Evolutionary conservation across 2,797 vertebrate genomes (phyloP).

Genomic region (Alfaro cultratus): DNA sequence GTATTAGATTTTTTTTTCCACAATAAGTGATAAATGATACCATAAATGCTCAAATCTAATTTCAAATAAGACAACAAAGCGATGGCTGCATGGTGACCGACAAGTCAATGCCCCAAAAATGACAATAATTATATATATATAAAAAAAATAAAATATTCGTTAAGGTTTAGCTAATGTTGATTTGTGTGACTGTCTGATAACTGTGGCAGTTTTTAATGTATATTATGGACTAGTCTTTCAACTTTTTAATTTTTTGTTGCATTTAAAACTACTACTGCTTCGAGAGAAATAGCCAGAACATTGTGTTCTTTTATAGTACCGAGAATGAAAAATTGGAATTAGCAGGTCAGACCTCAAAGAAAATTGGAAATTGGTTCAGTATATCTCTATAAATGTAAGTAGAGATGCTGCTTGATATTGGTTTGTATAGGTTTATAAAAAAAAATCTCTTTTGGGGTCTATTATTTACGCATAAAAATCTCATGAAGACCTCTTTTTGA

Average conservation of each 20-base stretch:
- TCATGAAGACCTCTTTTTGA: not conserved
- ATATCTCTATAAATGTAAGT: not conserved
- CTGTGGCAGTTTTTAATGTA: not conserved
- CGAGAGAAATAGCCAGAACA: not conserved
- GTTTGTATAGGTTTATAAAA: not conserved
- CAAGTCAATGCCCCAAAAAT: not conserved
- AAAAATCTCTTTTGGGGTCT: not conserved
- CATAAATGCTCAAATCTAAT: not conserved
- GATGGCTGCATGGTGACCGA: no score
- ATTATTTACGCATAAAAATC: not conserved
- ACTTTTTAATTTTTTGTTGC: not conserved
- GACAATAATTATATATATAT: no score
- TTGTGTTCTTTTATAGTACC: not conserved
- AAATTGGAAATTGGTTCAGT: not conserved
- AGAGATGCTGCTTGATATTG: not conserved
- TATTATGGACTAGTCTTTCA: not conserved
- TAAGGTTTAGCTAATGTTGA: not conserved
- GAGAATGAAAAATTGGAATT: not conserved
- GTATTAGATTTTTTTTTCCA: not conserved
- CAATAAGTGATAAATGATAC: not conserved
- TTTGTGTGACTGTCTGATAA: not conserved
- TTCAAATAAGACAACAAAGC: not conserved
- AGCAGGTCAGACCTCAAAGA: not conserved
- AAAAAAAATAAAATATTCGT: no score
- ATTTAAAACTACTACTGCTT: not conserved